phyloP scores from a whole-genome alignment of 2,797 vertebrate species.

The Pseudopleuronectes americanus region DNA sequence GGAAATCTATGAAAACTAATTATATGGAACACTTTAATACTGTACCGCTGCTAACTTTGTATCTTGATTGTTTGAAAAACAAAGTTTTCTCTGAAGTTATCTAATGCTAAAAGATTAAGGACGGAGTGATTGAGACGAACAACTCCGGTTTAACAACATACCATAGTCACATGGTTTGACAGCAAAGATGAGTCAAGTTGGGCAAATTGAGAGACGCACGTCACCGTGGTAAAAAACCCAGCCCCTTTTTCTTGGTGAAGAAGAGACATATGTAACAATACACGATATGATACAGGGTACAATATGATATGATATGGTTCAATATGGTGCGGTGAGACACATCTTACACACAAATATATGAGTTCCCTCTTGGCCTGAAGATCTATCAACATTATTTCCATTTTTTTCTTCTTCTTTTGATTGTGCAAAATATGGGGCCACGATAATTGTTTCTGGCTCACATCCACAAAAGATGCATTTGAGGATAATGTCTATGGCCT shows the following conservation, averaged over 20 bases:
- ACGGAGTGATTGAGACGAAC: not conserved
- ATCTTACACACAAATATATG: not conserved
- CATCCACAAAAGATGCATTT: too few species aligned
- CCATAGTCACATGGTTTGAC: constrained; percentile 14
- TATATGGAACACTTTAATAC: not conserved
- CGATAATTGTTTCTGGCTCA: too few species aligned
- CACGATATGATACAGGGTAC: too few species aligned
- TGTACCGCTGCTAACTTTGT: not conserved
- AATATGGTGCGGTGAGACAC: too few species aligned
- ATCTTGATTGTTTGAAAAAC: not conserved
- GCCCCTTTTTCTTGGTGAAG: too few species aligned
- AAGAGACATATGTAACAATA: too few species aligned
- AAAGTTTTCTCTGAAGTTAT: constrained; percentile 8
- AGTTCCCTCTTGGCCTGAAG: not conserved
- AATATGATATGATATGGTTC: too few species aligned
- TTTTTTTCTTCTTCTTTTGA: too few species aligned
- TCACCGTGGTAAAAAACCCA: too few species aligned
- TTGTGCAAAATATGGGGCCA: too few species aligned
- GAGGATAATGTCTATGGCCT: too few species aligned
- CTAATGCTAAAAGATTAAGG: not conserved
- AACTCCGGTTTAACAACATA: constrained; percentile 42
- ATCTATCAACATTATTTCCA: too few species aligned
- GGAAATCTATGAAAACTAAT: not conserved
- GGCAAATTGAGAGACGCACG: not conserved
- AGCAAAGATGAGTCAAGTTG: not conserved